A percentile compares a stretch with the other conserved stretches of the same genome.
Conservation (phyloP, 2,888 invertebrate genomes). For the Thymelicus sylvestris region DNA sequence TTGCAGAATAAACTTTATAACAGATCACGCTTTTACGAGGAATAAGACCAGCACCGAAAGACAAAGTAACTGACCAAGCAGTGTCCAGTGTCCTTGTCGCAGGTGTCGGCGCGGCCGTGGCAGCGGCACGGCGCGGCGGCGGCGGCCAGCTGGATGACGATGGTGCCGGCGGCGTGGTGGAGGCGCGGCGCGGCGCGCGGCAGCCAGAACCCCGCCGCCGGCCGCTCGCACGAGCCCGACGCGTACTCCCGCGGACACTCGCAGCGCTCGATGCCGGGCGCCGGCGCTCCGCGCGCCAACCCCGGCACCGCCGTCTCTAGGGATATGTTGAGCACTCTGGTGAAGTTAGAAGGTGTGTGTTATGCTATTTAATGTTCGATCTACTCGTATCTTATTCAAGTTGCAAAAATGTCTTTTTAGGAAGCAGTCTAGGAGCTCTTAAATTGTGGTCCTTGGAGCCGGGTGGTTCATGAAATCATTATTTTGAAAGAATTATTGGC, state of each 20-base stretch:
- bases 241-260: slow-evolving; percentile 92
- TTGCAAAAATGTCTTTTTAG: too few species aligned
- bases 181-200: slow-evolving; percentile 74
- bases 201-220: slow-evolving; percentile 92
- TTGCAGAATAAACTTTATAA: too few species aligned
- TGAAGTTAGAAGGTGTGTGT: slow-evolving; percentile 17
- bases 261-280: slow-evolving; percentile 94
- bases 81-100: slow-evolving; percentile 93
- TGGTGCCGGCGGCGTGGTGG: slow-evolving; percentile 85
- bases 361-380: background rate
- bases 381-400: too few species aligned
- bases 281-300: slow-evolving; percentile 87
- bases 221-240: slow-evolving; percentile 96
- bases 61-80: slow-evolving; percentile 87
- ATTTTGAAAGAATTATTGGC: too few species aligned
- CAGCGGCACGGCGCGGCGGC: slow-evolving; percentile 92
- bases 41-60: too few species aligned
- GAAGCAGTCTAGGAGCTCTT: too few species aligned
- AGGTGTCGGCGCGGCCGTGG: slow-evolving; percentile 90
- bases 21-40: too few species aligned
- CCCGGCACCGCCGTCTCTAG: slow-evolving; percentile 92
- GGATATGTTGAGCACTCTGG: slow-evolving; percentile 88
- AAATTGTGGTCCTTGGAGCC: too few species aligned
- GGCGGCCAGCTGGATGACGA: slow-evolving; percentile 92
- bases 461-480: too few species aligned